These are phyloP conservation scores for Zygothrica quintamaculata DNA, from an alignment of 2,888 invertebrate genomes.

Conservation along the genomic window DNA sequence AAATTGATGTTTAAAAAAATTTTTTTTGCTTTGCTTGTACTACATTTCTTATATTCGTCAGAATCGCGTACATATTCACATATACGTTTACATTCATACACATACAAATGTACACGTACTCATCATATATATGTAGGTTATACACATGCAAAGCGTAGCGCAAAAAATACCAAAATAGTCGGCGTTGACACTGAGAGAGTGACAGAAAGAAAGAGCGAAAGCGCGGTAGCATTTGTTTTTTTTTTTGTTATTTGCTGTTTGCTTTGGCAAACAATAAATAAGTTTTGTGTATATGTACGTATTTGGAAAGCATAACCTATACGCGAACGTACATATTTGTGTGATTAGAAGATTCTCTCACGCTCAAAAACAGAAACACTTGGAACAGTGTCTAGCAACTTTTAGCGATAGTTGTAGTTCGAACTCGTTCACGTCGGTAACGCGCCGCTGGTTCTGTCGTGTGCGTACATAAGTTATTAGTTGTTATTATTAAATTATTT, in stretches of 20 bases:
- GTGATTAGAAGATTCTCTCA: conserved; percentile 66
- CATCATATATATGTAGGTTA: conserved; percentile 43
- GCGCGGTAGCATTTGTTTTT: too few species aligned
- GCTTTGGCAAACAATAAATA: conserved; percentile 65
- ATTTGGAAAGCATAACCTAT: conserved; percentile 53
- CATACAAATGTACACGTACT: conserved; percentile 2
- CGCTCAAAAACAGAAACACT: conserved; percentile 45
- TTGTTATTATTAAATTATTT: conserved; percentile 48
- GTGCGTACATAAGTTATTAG: conserved; percentile 38
- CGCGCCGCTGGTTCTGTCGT: conserved; percentile 39
- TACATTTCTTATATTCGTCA: conserved; percentile 49
- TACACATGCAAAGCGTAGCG: conserved; percentile 61
- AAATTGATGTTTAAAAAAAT: conserved; percentile 24
- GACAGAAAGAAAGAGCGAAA: conserved; percentile 28
- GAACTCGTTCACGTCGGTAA: conserved; percentile 60
- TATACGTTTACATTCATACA: conserved; percentile 22
- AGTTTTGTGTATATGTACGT: conserved; percentile 49
- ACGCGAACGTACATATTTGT: conserved; percentile 24
- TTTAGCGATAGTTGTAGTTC: conserved; percentile 60
- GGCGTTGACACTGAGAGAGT: conserved; percentile 55
- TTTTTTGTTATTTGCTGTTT: conserved; percentile 38
- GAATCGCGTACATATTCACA: conserved; percentile 37
- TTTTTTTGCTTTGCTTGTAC: conserved; percentile 33
- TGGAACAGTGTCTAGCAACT: conserved; percentile 37
- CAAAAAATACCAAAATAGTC: conserved; percentile 68